These are phyloP conservation scores for Sitta europaea DNA, from an alignment of 2,113 vertebrate species.

Conservation along the genomic window DNA sequence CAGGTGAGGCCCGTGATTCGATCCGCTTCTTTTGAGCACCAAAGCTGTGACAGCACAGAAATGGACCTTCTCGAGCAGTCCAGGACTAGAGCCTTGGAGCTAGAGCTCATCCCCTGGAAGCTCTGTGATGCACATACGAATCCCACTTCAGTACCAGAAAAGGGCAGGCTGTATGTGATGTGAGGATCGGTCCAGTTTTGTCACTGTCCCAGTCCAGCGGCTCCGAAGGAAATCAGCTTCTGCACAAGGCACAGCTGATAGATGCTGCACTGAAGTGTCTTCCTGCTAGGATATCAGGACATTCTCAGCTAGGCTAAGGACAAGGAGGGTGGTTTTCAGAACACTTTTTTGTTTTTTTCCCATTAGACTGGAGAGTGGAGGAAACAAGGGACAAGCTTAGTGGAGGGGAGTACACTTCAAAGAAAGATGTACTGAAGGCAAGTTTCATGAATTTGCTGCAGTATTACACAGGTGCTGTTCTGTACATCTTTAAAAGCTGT, in stretches of 20 bases:
- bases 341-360: neutral
- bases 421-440: neutral
- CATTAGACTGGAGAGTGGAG: neutral
- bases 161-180: neutral
- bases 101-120: neutral
- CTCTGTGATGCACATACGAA: neutral
- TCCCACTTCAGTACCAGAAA: neutral
- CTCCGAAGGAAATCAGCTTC: neutral
- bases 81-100: neutral
- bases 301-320: neutral
- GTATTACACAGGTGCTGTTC: neutral
- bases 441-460: neutral
- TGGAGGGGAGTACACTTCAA: neutral
- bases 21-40: neutral
- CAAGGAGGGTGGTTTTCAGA: neutral
- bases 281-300: neutral
- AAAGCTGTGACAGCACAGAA: neutral
- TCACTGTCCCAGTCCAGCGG: neutral
- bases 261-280: neutral
- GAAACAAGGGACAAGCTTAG: neutral
- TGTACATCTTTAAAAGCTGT: neutral
- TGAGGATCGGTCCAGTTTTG: neutral
- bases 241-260: neutral
- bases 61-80: neutral
- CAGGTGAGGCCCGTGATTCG: neutral